phyloP scores from a whole-genome alignment of 2,113 vertebrate species.

The Podocnemis expansa region DNA sequence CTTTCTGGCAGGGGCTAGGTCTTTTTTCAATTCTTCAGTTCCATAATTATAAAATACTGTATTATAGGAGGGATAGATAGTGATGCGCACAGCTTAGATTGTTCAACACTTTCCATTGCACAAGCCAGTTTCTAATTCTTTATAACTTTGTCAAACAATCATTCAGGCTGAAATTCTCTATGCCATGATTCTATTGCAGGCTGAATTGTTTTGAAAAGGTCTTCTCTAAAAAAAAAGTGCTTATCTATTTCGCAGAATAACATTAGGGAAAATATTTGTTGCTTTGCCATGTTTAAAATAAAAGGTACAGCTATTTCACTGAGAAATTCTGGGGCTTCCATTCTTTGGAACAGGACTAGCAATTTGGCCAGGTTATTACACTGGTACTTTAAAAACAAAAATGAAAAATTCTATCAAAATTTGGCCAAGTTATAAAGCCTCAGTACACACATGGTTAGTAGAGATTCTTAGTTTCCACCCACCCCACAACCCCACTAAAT shows the following conservation, averaged over 20 bases:
- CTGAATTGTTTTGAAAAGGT: neutral
- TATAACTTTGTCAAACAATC: neutral
- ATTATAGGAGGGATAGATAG: neutral
- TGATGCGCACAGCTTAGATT: rapidly evolving
- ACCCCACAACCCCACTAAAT: no score
- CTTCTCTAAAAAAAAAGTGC: no score
- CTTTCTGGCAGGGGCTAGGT: neutral
- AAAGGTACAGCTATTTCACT: neutral
- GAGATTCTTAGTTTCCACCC: neutral
- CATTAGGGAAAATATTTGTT: neutral
- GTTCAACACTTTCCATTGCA: neutral
- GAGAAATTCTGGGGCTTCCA: neutral
- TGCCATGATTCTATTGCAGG: no score
- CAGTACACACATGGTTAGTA: neutral
- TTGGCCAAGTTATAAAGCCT: neutral
- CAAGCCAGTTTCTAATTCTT: neutral
- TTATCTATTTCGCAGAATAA: no score
- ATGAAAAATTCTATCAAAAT: neutral
- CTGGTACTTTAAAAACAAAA: neutral
- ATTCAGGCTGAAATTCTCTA: neutral
- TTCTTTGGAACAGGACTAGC: neutral
- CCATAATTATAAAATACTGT: rapidly evolving
- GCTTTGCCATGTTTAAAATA: neutral
- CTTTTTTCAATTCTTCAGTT: neutral
- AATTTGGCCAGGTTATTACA: neutral